Base-by-base conservation (phyloP, 1,140 invertebrate genomes). In the Drosophila ogumai region DNA sequence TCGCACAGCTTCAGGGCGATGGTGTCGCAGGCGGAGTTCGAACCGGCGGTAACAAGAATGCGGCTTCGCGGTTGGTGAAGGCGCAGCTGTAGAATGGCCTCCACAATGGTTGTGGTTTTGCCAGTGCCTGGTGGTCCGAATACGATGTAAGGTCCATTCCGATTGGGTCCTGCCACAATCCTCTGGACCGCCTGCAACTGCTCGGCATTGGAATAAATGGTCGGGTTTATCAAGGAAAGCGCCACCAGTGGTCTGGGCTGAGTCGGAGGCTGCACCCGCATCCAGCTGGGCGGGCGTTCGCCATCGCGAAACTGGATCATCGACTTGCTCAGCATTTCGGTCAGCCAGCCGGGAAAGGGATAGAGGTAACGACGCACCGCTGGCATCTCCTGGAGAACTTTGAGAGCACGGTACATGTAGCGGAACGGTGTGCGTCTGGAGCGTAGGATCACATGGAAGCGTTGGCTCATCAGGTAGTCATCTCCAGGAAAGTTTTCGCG, bases 1-100 rank as follows among this genome's bases (percentile, higher is more conserved):
- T 93, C 50, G 78, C 94, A 84, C 81, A 96, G 90, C 88, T 94
- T 92, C 59, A 93, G 80, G 3, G 95, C 93, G 49, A 96, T 93
- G 19, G 96, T 94, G 94, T 97, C 96, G 22, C 95, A 96, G 57
- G 96, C 96, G 67, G 95, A 94, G 92, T 97, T 97, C 3, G 96
- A 97, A 43, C 96, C 95, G 28, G 96, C 94, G 67, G 95, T 95
- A n/a, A 96, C 94, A 41, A 97, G 92, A 58, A 97, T 93, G 64
- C 93, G 91, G 55, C 93, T 93, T 40, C 90, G 82, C 6, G 94
- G 93, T 79, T 65, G 87, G 47, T 34, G 90, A 80, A 52, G 93
- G 66, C 78, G 94, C 91, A 93, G 93, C 86, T 88, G 93, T 73
- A 82, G 22, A 61, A 97, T 95, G n/a, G 95, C 93, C 92, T 97